Percentiles rank a stretch among this genome's conserved stretches.
Evolutionary conservation across 2,113 vertebrate genomes (phyloP).

Genomic region (Heteronetta atricapilla): DNA sequence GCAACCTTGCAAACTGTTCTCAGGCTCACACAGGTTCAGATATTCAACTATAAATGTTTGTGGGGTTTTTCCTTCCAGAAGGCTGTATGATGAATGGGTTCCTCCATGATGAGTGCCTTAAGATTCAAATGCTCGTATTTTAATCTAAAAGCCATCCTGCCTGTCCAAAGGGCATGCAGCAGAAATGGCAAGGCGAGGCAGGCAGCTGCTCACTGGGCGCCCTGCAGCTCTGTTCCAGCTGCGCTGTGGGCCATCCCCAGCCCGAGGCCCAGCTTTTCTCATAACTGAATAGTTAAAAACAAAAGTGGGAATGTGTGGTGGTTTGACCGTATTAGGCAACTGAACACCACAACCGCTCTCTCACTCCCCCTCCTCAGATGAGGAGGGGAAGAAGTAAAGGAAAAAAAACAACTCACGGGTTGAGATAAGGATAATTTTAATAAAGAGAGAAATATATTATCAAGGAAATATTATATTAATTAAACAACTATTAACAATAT

Average conservation of each 20-base stretch:
- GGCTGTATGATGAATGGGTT: background rate
- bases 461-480: too few species aligned
- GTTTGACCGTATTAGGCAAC: too few species aligned
- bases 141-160: background rate
- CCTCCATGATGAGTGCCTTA: background rate
- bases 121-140: background rate
- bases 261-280: background rate
- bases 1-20: background rate
- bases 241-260: background rate
- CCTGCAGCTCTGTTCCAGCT: background rate
- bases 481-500: too few species aligned
- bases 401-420: too few species aligned
- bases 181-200: background rate
- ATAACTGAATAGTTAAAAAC: background rate
- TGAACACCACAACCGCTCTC: too few species aligned
- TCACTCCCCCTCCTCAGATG: too few species aligned
- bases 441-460: too few species aligned
- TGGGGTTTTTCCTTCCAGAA: fast-evolving
- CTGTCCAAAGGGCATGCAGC: background rate
- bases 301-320: background rate
- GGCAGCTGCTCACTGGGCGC: background rate
- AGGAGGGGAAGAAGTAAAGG: too few species aligned
- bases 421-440: too few species aligned
- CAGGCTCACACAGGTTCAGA: background rate
- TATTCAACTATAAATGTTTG: background rate